Base-by-base conservation (phyloP, 2,888 invertebrate species). In the Clitarchus hookeri region DNA sequence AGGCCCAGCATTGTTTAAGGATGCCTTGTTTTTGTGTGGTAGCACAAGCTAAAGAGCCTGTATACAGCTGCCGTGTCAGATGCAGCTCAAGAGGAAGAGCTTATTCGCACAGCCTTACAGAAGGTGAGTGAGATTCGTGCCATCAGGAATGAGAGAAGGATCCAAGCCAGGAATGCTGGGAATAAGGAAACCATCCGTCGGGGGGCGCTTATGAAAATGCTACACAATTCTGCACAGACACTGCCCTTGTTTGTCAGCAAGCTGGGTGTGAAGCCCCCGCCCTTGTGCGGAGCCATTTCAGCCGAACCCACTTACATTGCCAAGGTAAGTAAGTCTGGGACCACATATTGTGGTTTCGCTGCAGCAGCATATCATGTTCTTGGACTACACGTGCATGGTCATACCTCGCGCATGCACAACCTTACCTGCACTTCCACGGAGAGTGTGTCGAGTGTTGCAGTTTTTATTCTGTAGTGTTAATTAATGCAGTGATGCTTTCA, bases 171-270 rank as follows among this genome's bases (percentile, higher is more conserved):
- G 9, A 95, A 96, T 91, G 96, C 96, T 1, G 97, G 97, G 13
- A 97, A 96, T 90, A 98, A 98, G 89, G 98, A 98, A 91, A 97
- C 97, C 0, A 97, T 99, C 88, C 95, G 98, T 12, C 94, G 98
- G 88, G 98, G 98, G 0, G 97, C 98, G 0, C 93, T 98, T 84
- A 98, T 99, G 97, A 98, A 98, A 93, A 97, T 99, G 96, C 92
- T 99, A 85, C 94, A 97, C 88, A 96, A 96, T 88, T 97, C 97
- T 27, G 99, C 98, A 0, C 96, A 96, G 91, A 98, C 98, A 0
- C 91, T 99, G 87, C 99, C 99, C 0, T 92, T 99, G 27, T 99
- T 98, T 93, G 96, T 99, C 85, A 97, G 98, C 6, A 96, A 96
- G 88, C 95, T 95, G 77, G 87, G 87, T 23, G 97, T 97, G 90